phyloP scores from a whole-genome alignment of 2,113 vertebrate genomes.

The Megaceryle torquata region DNA sequence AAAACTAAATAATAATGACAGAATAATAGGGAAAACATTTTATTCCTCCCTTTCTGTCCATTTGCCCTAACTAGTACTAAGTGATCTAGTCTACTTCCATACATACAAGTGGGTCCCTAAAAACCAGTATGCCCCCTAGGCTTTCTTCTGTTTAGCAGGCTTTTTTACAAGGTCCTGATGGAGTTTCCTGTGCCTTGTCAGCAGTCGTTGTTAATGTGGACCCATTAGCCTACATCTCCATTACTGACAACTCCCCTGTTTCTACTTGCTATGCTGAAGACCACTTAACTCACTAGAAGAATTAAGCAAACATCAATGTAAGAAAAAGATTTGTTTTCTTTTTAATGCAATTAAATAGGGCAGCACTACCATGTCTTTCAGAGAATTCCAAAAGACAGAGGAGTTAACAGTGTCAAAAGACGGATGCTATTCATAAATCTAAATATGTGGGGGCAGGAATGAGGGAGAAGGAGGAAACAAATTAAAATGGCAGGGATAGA shows the following conservation, averaged over 20 bases:
- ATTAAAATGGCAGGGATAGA: not conserved
- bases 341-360: not conserved
- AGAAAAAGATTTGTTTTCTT: not conserved
- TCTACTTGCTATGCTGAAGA: not conserved
- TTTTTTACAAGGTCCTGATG: not conserved
- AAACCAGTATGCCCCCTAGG: not conserved
- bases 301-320: not conserved
- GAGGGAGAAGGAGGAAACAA: not conserved
- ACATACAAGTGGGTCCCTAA: not conserved
- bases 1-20: not conserved
- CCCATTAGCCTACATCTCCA: not conserved
- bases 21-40: not conserved
- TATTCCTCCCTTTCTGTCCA: not conserved
- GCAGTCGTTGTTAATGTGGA: not conserved
- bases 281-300: not conserved
- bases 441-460: not conserved
- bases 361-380: not conserved
- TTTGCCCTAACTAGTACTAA: not conserved
- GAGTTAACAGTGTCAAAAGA: not conserved
- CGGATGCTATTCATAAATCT: not conserved
- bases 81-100: not conserved
- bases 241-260: not conserved
- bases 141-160: not conserved
- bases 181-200: not conserved
- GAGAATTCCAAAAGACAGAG: not conserved